Conservation (phyloP, 2,797 vertebrate genomes). For the Furcifer pardalis region DNA sequence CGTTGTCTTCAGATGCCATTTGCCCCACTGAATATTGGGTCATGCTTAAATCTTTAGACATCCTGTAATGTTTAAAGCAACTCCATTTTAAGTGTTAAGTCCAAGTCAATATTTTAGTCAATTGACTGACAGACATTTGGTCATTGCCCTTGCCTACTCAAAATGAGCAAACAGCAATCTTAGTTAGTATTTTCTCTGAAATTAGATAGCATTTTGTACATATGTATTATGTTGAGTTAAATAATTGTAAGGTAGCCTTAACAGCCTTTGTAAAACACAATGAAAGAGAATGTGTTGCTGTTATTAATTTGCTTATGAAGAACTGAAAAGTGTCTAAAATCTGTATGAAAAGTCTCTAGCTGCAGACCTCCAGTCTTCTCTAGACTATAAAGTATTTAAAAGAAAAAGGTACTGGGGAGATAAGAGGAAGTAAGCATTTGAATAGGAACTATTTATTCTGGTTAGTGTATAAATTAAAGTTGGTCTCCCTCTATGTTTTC, state of each 20-base stretch:
- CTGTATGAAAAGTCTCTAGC: background rate
- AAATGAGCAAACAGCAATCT: conserved; percentile 32
- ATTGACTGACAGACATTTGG: conserved; percentile 17
- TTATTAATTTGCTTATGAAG: no score
- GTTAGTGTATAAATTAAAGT: background rate
- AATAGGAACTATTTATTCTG: background rate
- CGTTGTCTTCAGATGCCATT: conserved; percentile 51
- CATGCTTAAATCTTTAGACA: conserved; percentile 58
- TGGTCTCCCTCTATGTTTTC: background rate
- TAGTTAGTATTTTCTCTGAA: conserved; percentile 1
- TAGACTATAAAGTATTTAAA: background rate
- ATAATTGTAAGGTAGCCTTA: conserved; percentile 33
- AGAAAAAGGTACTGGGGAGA: background rate
- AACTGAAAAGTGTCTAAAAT: background rate
- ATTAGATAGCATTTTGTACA: conserved; percentile 18
- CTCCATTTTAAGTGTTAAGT: conserved; percentile 1
- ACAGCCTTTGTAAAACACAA: conserved; percentile 19
- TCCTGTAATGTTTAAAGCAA: conserved; percentile 51
- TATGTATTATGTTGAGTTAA: conserved; percentile 33
- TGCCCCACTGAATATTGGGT: conserved; percentile 52
- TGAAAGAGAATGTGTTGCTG: conserved; percentile 21
- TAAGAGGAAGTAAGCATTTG: no score
- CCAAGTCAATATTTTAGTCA: conserved; percentile 14
- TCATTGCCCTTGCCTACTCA: background rate
- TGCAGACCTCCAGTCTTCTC: background rate